Conservation (phyloP, 2,888 invertebrate species). For the Caenorhabditis becei region DNA sequence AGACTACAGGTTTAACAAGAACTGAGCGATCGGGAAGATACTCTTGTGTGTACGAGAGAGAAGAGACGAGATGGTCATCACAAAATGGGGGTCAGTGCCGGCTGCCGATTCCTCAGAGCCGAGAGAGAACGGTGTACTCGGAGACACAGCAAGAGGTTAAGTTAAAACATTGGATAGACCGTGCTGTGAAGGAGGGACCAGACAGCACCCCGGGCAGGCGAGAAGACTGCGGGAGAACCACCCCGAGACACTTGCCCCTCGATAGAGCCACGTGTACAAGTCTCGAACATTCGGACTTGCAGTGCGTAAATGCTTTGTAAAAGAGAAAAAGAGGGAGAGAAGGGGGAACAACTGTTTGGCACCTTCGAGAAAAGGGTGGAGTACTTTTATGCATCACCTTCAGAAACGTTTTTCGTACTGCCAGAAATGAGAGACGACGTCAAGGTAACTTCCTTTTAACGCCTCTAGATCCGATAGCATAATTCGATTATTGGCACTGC, state of each 20-base stretch:
- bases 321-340: neutral
- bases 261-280: slow-evolving; percentile 57
- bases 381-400: neutral
- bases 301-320: slow-evolving; percentile 20
- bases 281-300: slow-evolving; percentile 16
- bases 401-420: neutral
- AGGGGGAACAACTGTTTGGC: neutral
- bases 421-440: neutral
- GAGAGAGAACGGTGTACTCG: slow-evolving; percentile 34
- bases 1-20: slow-evolving; percentile 41
- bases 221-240: slow-evolving; percentile 46
- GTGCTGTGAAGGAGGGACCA: slow-evolving; percentile 19
- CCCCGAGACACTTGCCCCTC: slow-evolving; percentile 37
- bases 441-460: too few relatives aligned
- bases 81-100: slow-evolving; percentile 61
- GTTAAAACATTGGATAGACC: slow-evolving; percentile 47
- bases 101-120: slow-evolving; percentile 51
- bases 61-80: slow-evolving; percentile 53
- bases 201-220: slow-evolving; percentile 10
- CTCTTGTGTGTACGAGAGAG: slow-evolving; percentile 33
- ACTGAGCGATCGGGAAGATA: slow-evolving; percentile 42
- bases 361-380: neutral
- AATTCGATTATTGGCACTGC: neutral
- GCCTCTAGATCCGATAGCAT: neutral
- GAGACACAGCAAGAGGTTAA: slow-evolving; percentile 57